Evolutionary conservation across 1,140 invertebrate genomes (phyloP), one percentile per base, ranked within the genome.

Genomic region (Homalodisca vitripennis): DNA sequence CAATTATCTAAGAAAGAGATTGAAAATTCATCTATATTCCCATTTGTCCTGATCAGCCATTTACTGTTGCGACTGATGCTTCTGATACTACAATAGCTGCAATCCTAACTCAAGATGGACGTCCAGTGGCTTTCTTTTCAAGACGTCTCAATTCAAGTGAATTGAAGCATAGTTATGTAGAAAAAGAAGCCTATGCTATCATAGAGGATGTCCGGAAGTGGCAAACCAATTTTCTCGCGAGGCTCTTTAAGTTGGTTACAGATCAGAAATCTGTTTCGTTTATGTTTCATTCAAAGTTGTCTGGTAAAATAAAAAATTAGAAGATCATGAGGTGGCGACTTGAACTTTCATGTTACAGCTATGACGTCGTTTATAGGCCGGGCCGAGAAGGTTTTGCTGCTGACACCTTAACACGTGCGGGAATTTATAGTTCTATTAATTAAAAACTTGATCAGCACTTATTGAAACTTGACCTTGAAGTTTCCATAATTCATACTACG

Each of bases 131-230:
- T 13, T 85, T 76, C 74, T 82, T 78, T 0, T 85, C 82, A 17
- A 74, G 79, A 29, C 79, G 80, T 1, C 73, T 87, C 10, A 79
- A 72, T 24, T 26, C 60, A 3, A 72, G 79, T 3, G 80, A 87
- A 74, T 72, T 75, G 70, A 81, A 81, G 17, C 86, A 86, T 72
- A 74, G 77, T n/a, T 80, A 84, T 68, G 75, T 84, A 2, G 83
- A 88, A 32, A 81, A 82, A 71, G 85, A 88, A 76, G 82, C 78
- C 0, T 75, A 82, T 17, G 77, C 79, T 2, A 79, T 86, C 27
- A 70, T 84, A 34, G 82, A 78, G 74, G 80, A 79, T 12, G 67
- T 83, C 46, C 69, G 76, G 47, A 82, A 81, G 68, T 85, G 73
- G 74, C 66, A 66, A 30, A 70, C 73, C 46, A 72, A 55, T 46